Conservation (phyloP, 2,797 vertebrate species). For the Adelosebastes latens region DNA sequence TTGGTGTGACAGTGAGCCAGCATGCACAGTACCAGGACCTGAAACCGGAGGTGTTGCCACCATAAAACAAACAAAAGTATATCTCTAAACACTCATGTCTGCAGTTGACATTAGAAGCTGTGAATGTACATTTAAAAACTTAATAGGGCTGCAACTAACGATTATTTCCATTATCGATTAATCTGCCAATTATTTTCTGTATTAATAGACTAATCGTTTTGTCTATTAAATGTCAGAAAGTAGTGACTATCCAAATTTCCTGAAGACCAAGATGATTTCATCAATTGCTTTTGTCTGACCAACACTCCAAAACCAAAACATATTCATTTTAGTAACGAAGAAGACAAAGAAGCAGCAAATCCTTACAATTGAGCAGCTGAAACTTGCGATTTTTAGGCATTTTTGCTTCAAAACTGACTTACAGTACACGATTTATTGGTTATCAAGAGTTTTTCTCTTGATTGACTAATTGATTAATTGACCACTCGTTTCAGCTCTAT, state of each 20-base stretch:
- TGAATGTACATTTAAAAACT: background rate
- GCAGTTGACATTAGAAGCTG: background rate
- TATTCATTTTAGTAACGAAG: background rate
- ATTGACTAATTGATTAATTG: background rate
- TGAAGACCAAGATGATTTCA: background rate
- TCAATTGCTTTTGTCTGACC: background rate
- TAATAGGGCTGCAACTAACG: background rate
- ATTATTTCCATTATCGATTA: background rate
- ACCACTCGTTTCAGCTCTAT: background rate
- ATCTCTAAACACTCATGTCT: background rate
- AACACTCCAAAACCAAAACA: background rate
- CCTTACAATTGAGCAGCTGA: background rate
- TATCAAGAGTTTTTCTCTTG: background rate
- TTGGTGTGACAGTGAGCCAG: background rate
- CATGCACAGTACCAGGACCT: background rate
- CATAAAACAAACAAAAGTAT: background rate
- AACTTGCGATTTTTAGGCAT: background rate
- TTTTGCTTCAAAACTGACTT: background rate
- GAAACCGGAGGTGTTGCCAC: background rate
- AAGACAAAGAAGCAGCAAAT: background rate
- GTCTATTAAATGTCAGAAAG: background rate
- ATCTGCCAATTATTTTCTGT: background rate
- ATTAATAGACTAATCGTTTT: background rate
- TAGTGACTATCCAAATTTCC: background rate
- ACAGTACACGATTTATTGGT: background rate